Base-by-base conservation (phyloP, 2,797 vertebrate genomes). In the Limnodromus scolopaceus region DNA sequence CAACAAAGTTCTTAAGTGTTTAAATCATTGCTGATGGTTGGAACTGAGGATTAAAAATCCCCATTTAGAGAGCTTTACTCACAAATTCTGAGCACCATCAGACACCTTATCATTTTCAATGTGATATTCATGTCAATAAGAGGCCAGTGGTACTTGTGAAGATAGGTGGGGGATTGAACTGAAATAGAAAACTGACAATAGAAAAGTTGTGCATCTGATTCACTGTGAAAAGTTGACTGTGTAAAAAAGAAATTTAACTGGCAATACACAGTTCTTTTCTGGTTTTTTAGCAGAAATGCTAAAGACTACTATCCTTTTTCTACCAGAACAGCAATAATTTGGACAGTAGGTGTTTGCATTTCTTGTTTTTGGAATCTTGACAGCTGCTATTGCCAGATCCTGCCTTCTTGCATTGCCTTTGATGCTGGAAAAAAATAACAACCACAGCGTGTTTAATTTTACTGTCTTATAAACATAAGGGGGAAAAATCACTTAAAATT, bases 361-460 rank as follows among this genome's bases (percentile, higher is more conserved):
- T 95, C 92, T 89, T 92, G 71, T 84, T 46, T 98, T 97, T 96
- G 96, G 95, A 97, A 93, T 93, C 91, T 78, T 91, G 96, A 83
- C 93, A 94, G 86, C 69, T 86, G 69, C 93, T 96, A 45, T 89
- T 95, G 87, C 94, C 84, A 87, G 57, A 85, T 78, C 14, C 81
- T 93, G 87, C 80, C 90, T 97, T 96, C 95, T 95, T 97, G 91
- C 91, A 94, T 84, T 97, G 88, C 92, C 88, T 87, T 97, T 92
- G 92, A 91, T 2, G 0, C 55, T 94, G 61, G 71, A 89, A 97
- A 96, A 96, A 97, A 96, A 91, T 86, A 97, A 92, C 63, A 84
- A 70, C 89, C 72, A 30, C 75, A 72, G 83, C 27, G 81, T 82
- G 81, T 76, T 97, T 96, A 93, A 96, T 97, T 96, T 97, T 71